Evolutionary conservation across 2,797 vertebrate genomes (phyloP), one percentile per base, ranked within the genome.

Genomic region (Onychomys torridus): DNA sequence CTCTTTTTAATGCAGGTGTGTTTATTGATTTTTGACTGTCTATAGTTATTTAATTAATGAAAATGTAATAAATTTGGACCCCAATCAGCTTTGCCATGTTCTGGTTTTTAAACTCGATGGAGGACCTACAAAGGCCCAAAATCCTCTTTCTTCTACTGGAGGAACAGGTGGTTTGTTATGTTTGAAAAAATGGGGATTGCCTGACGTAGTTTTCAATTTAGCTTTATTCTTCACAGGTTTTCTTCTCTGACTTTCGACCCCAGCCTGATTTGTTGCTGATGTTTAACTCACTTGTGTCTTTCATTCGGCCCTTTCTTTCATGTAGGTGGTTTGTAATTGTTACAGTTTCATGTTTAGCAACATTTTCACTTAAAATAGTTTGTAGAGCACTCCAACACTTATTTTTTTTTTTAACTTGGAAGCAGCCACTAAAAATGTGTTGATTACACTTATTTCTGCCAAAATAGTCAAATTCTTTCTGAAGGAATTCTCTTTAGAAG

Each of bases 361-460:
- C 95, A 78, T 90, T 97, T 90, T 46, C 69, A 86, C 75, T 94
- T 95, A 90, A 96, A 96, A 88, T 95, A 90, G 55, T 96, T 93
- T 93, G 71, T 75, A 55, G 49, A 78, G 32, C 25, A 88, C 81
- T 89, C 92, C 90, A 55, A 95, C 89, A 95, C 82, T 32, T 96
- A 83, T 94, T 91, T 67, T 76, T 67, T 76, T n/a, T 49, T 11
- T 2, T 40, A 93, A 91, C 82, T 93, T 97, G 91, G 87, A 96
- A 94, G 67, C 79, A 96, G 34, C 77, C 34, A 90, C 78, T 92
- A 86, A 96, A 97, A 97, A 97, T 96, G 76, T 97, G 93, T 97
- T 97, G 94, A 96, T 93, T 95, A 96, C 93, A 90, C 87, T 96
- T 89, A 61, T 96, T 97, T 95, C 78, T 97, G 96, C 93, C 89